Percentiles rank a stretch among this genome's conserved stretches.
Evolutionary conservation across 1,140 invertebrate species (phyloP).

Genomic region (Trichoplusia ni): DNA sequence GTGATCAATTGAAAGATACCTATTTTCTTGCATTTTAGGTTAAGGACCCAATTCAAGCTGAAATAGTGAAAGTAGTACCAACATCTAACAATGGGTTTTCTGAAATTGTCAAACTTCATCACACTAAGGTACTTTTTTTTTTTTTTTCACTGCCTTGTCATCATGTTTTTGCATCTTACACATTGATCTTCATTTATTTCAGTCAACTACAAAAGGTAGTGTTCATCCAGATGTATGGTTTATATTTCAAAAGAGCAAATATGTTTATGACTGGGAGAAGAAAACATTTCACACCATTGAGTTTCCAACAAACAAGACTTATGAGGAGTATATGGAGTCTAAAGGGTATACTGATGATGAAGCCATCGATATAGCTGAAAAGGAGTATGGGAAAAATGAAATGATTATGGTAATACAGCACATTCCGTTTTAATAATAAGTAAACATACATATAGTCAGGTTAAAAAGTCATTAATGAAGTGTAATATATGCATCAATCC

Average conservation of each 20-base stretch:
- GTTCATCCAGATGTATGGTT: slow-evolving; percentile 87
- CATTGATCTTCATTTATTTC: slow-evolving; percentile 45
- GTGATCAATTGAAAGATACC: background rate
- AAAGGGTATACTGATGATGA: slow-evolving; percentile 94
- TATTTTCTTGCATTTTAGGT: slow-evolving; percentile 83
- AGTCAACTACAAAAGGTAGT: slow-evolving; percentile 62
- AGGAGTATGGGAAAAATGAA: slow-evolving; percentile 94
- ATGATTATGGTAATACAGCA: slow-evolving; percentile 85
- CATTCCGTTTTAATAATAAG: background rate
- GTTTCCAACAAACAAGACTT: slow-evolving; percentile 89
- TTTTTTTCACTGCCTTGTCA: background rate
- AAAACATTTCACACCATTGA: slow-evolving; percentile 90
- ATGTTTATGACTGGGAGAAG: slow-evolving; percentile 91
- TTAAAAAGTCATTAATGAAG: too few relatives aligned
- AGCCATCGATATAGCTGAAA: slow-evolving; percentile 87
- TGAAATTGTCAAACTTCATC: slow-evolving; percentile 93
- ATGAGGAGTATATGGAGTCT: slow-evolving; percentile 90
- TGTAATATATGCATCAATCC: too few relatives aligned
- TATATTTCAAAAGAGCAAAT: slow-evolving; percentile 98
- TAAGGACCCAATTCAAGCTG: slow-evolving; percentile 88
- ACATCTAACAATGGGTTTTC: slow-evolving; percentile 98
- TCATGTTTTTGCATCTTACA: background rate
- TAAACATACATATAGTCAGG: background rate
- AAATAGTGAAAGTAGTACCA: slow-evolving; percentile 96
- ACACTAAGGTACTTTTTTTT: slow-evolving; percentile 79